Evolutionary conservation across 2,888 invertebrate species (phyloP).

Genomic region (Ennomos fuscantarius): DNA sequence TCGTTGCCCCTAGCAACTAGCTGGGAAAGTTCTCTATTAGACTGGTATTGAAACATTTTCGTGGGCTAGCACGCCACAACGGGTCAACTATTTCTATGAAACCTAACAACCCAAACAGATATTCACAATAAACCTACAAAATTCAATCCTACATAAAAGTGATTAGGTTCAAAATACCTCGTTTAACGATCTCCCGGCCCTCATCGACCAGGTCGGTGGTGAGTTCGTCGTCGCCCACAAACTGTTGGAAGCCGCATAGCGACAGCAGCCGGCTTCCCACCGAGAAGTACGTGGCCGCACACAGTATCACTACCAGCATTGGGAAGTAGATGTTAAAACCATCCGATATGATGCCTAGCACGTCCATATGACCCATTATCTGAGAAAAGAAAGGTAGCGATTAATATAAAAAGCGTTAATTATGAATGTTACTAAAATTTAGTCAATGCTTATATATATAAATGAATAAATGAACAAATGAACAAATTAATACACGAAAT

Average conservation of each 20-base stretch:
- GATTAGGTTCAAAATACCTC: constrained; percentile 84
- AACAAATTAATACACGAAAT: too few species aligned
- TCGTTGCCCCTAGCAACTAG: too few species aligned
- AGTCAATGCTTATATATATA: too few species aligned
- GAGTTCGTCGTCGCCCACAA: constrained; percentile 97
- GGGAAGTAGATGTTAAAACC: constrained; percentile 99
- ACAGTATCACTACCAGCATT: constrained; percentile 96
- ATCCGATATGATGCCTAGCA: constrained; percentile 97
- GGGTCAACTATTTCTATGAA: too few species aligned
- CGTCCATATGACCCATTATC: constrained; percentile 99
- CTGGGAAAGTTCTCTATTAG: too few species aligned
- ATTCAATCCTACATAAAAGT: neutral
- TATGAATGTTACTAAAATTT: too few species aligned
- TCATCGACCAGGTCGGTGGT: constrained; percentile 97
- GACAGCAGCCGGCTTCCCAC: constrained; percentile 96
- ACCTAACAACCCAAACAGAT: too few species aligned
- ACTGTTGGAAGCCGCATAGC: constrained; percentile 98
- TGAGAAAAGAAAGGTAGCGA: constrained; percentile 50
- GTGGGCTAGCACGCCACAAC: too few species aligned
- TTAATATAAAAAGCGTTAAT: neutral
- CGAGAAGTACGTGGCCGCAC: constrained; percentile 97
- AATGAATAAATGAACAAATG: too few species aligned
- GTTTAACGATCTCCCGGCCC: constrained; percentile 95
- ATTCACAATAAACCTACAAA: too few species aligned
- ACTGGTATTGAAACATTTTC: too few species aligned